Base-by-base conservation (phyloP, 2,888 invertebrate species). In the Macrophya annulata region DNA sequence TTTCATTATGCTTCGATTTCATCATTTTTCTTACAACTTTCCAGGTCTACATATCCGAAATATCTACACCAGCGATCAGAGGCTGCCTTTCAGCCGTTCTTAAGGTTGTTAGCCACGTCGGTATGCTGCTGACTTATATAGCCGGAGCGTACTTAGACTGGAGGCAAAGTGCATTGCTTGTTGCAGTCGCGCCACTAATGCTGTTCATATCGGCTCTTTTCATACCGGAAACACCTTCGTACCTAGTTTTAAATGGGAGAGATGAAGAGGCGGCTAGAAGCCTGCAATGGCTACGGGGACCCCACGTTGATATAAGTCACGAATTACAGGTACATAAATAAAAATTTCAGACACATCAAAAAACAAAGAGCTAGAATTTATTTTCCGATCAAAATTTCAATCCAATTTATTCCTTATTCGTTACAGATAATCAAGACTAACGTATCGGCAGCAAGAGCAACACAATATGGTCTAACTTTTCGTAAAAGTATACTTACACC, bases 191-290 rank as follows among this genome's bases (percentile, higher is more conserved):
- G 10, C 97, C 98, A 1, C 94, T 97, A 84, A 95, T 97, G 86
- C 95, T 97, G 86, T 96, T 97, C 93, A 94, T 97, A 87, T 96
- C 96, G 8, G 96, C 97, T 85, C 95, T 97, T 83, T 96, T 96
- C 92, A 96, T 98, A 90, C 98, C 98, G 48, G 98, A 99, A 94
- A 98, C 98, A 62, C 98, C 98, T 21, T 97, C 97, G 91, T 97
- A 96, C 93, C 95, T 98, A 86, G 96, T 97, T 4, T 94, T 97
- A 1, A 96, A 96, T 84, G 97, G 97, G 1, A 95, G 96, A 90
- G 97, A 97, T 90, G 95, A 96, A 87, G 96, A 97, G 91, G 97
- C 97, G 3, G 93, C 93, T 85, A 92, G 91, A 91, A 96, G 98
- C 59, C 94, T 98, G 25, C 95, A 96, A 79, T 97, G 97, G 97